Conservation (phyloP, 92 coral and sea anemone genomes). For the Pocillopora meandrina region DNA sequence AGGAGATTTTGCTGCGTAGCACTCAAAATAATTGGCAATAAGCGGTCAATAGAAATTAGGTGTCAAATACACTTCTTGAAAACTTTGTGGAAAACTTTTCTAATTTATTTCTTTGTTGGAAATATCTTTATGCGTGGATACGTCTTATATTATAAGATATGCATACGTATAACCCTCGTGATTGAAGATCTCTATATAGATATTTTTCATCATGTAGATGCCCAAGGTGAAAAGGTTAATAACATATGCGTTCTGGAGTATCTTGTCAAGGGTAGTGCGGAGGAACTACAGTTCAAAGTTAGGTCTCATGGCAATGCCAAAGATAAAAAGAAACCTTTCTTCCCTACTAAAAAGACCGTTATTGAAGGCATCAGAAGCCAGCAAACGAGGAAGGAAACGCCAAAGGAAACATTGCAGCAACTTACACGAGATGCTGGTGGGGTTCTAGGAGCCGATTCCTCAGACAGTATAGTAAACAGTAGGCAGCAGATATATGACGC, state of each 20-base stretch:
- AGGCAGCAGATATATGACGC: conserved; percentile 36
- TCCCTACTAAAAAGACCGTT: conserved; percentile 17
- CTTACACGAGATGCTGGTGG: conserved; percentile 25
- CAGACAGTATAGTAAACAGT: conserved; percentile 10
- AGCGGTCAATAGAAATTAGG: too few species aligned
- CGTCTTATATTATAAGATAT: too few species aligned
- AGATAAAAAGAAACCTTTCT: conserved; percentile 6
- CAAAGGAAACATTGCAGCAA: conserved; percentile 18
- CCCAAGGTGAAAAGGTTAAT: conserved; percentile 30
- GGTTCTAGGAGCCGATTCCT: conserved; percentile 28
- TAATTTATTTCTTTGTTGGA: too few species aligned
- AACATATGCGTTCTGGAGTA: conserved; percentile 30
- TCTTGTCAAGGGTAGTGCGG: conserved; percentile 23
- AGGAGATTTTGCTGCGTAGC: too few species aligned
- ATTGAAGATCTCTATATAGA: too few species aligned
- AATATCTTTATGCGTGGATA: too few species aligned
- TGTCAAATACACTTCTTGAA: too few species aligned
- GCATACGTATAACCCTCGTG: too few species aligned
- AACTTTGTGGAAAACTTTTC: too few species aligned
- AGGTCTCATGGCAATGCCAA: conserved; percentile 32
- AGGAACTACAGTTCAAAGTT: conserved; percentile 30
- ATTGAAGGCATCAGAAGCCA: conserved; percentile 23
- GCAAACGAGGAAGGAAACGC: conserved; percentile 17
- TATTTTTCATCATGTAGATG: conserved; percentile 11
- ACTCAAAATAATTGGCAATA: too few species aligned